Percentiles rank a stretch among this genome's conserved stretches.
Evolutionary conservation across 2,113 vertebrate genomes (phyloP).

Genomic region (Pluvianellus socialis): DNA sequence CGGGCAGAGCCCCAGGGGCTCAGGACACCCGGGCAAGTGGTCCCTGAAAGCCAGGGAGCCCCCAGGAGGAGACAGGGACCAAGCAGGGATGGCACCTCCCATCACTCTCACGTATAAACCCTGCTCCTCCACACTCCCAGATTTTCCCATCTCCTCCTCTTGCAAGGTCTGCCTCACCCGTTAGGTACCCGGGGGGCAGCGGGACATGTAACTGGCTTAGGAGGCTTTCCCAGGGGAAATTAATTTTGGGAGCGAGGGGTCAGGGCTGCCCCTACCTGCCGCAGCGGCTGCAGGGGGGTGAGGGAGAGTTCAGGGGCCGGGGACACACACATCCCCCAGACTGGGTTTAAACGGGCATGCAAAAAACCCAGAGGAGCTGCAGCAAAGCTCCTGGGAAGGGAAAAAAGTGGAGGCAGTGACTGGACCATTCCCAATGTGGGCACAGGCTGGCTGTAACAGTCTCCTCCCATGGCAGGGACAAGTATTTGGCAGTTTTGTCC

Average conservation of each 20-base stretch:
- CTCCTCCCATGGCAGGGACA: not conserved
- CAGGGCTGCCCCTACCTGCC: not conserved
- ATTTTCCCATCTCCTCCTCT: not conserved
- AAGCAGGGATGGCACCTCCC: not conserved
- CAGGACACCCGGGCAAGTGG: not conserved
- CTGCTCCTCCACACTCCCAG: not conserved
- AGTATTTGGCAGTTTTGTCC: rapidly evolving
- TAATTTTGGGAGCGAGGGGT: not conserved
- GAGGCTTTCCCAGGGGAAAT: slow-evolving; percentile 32
- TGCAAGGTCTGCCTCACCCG: not conserved
- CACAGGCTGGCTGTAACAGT: not conserved
- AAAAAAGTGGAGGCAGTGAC: rapidly evolving
- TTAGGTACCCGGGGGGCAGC: not conserved
- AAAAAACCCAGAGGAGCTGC: not conserved
- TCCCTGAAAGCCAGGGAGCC: not conserved
- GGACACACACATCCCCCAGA: rapidly evolving
- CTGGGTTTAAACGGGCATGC: not conserved
- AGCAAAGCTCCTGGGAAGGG: not conserved
- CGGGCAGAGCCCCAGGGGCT: not conserved
- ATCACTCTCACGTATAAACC: rapidly evolving
- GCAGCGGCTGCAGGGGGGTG: rapidly evolving
- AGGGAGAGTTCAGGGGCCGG: not conserved
- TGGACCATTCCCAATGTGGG: rapidly evolving
- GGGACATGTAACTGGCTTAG: not conserved
- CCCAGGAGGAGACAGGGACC: rapidly evolving